phyloP scores from a whole-genome alignment of 1,140 invertebrate genomes.

The Zaprionus gabonicus region DNA sequence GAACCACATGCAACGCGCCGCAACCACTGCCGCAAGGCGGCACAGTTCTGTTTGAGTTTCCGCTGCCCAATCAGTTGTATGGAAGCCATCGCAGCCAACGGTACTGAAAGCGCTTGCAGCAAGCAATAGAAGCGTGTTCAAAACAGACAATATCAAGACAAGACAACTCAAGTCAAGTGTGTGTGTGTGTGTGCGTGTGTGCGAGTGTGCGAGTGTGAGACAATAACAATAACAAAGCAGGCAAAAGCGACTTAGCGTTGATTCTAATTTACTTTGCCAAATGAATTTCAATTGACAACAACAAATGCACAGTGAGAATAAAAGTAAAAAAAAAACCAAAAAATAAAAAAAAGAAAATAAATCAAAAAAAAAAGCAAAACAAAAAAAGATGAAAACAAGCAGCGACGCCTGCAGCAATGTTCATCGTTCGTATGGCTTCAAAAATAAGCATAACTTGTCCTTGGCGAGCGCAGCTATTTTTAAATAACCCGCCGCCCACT shows the following conservation, averaged over 20 bases:
- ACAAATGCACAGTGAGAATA: constrained; percentile 20
- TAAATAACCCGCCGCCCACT: constrained; percentile 37
- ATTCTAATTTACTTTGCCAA: constrained; percentile 45
- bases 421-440: constrained; percentile 65
- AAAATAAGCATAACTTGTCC: constrained; percentile 80
- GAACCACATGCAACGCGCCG: constrained; percentile 17
- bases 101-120: constrained; percentile 47
- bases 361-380: neutral
- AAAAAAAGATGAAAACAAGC: neutral
- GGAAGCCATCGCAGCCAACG: constrained; percentile 71
- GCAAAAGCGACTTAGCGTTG: constrained; percentile 51
- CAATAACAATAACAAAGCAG: constrained; percentile 31
- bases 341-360: constrained; percentile 10
- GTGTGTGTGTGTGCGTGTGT: constrained; percentile 22
- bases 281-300: constrained; percentile 38
- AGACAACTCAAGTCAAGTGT: constrained; percentile 4
- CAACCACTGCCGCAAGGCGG: neutral
- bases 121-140: constrained; percentile 40
- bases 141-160: constrained; percentile 9
- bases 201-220: constrained; percentile 31
- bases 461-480: constrained; percentile 65
- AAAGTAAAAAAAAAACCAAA: constrained; percentile 12
- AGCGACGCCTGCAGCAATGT: constrained; percentile 43
- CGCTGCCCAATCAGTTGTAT: constrained; percentile 63
- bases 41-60: constrained; percentile 25